Evolutionary conservation across 1,140 invertebrate genomes (phyloP).

Genomic region (Calephelis virginiensis): DNA sequence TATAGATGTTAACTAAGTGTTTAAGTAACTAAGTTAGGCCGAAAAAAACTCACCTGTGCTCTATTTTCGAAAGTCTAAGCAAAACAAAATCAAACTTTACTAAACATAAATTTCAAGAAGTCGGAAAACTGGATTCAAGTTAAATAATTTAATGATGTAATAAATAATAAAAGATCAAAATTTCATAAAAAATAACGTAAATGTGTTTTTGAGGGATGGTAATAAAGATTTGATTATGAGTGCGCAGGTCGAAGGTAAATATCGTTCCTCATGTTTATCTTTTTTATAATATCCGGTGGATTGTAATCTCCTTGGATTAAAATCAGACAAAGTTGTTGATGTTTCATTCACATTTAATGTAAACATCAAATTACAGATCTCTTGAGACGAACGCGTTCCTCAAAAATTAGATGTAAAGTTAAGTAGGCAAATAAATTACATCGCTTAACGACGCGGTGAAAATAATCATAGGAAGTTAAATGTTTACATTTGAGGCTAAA

Average conservation of each 20-base stretch:
- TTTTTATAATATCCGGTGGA: background rate
- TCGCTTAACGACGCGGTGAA: background rate
- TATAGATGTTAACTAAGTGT: no score
- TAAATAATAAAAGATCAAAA: no score
- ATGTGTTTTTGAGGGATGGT: no score
- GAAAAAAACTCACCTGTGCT: no score
- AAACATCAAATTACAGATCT: conserved; percentile 9
- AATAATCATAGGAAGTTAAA: background rate
- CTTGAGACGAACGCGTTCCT: conserved; percentile 7
- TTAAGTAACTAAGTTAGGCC: no score
- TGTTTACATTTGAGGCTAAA: background rate
- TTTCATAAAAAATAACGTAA: no score
- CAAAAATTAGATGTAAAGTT: conserved; percentile 1
- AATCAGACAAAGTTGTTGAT: conserved; percentile 1
- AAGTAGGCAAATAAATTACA: conserved; percentile 12
- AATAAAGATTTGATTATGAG: no score
- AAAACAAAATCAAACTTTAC: no score
- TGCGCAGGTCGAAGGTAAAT: background rate
- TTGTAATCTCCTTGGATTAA: background rate
- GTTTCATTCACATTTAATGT: conserved; percentile 9
- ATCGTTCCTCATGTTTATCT: background rate
- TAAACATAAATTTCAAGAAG: no score
- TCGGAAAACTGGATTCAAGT: no score
- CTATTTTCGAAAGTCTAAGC: no score
- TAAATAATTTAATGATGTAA: no score